phyloP scores from a whole-genome alignment of 1,140 invertebrate genomes.

The Zophobas atratus region DNA sequence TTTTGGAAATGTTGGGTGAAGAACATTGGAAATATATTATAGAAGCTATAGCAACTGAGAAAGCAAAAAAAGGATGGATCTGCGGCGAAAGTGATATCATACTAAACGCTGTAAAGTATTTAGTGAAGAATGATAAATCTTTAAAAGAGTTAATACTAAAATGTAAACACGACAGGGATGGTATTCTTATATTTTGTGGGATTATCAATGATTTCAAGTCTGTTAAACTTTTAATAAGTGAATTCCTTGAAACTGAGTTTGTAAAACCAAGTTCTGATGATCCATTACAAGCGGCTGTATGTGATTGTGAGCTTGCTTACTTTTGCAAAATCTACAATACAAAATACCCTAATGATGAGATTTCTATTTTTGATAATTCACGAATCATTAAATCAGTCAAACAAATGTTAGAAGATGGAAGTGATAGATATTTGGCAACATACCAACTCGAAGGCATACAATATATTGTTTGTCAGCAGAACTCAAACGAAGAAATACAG shows the following conservation, averaged over 20 bases:
- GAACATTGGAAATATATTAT: constrained; percentile 10
- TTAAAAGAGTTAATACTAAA: constrained; percentile 9
- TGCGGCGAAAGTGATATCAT: background rate
- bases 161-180: background rate
- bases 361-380: background rate
- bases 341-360: background rate
- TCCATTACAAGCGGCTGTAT: background rate
- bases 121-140: constrained; percentile 14
- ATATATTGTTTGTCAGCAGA: constrained; percentile 7
- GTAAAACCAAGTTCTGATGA: background rate
- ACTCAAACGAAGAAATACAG: background rate
- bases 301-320: background rate
- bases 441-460: background rate
- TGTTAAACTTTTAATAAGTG: background rate
- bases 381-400: constrained; percentile 6
- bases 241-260: constrained; percentile 3
- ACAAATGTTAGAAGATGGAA: background rate
- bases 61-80: background rate
- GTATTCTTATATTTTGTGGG: background rate
- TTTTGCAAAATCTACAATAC: constrained; percentile 18
- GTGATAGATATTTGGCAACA: background rate
- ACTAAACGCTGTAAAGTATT: background rate
- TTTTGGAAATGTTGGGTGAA: constrained; percentile 15
- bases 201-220: background rate
- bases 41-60: background rate